Conservation (phyloP, 2,113 vertebrate species). For the Pheucticus melanocephalus region DNA sequence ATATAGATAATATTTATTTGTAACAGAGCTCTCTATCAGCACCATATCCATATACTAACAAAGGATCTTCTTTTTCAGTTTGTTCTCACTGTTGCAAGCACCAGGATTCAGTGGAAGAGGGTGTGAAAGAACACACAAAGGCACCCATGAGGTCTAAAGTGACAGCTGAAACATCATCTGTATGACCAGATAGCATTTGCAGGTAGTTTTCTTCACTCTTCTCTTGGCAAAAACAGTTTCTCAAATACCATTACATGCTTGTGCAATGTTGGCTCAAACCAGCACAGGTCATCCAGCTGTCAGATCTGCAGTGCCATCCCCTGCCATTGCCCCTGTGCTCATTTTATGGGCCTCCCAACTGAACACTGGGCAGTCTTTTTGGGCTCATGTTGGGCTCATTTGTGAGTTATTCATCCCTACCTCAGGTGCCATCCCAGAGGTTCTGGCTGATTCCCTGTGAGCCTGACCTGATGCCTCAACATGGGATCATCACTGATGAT, state of each 20-base stretch:
- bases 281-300: background rate
- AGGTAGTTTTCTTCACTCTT: slow-evolving; percentile 26
- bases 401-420: background rate
- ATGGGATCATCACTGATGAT: background rate
- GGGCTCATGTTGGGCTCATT: background rate
- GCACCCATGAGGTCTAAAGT: background rate
- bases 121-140: background rate
- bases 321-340: background rate
- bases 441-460: background rate
- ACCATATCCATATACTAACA: background rate
- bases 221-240: background rate
- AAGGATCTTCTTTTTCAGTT: slow-evolving; percentile 16
- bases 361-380: background rate
- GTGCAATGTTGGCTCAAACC: background rate
- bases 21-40: background rate
- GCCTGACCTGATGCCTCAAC: background rate
- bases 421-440: background rate
- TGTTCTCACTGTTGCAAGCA: background rate
- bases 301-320: background rate
- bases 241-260: background rate
- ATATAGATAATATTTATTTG: background rate
- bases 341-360: background rate
- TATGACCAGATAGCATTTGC: background rate
- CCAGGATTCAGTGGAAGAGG: background rate
- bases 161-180: background rate